phyloP scores from a whole-genome alignment of 1,140 invertebrate species.

The Euglossa dilemma region DNA sequence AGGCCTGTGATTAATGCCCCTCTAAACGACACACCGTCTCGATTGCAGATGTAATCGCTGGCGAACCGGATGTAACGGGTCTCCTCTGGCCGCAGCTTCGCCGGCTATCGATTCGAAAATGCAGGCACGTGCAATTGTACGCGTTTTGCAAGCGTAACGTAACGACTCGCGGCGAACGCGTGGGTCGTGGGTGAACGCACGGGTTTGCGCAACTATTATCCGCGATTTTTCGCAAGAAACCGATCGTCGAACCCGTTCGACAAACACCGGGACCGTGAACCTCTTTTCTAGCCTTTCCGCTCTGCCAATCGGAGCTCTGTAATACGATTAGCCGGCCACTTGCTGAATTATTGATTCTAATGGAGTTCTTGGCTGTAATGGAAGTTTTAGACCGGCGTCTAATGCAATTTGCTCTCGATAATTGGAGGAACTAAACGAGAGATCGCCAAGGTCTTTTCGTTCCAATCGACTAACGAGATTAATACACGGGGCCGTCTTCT shows the following conservation, averaged over 20 bases:
- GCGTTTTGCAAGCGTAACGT: constrained; percentile 50
- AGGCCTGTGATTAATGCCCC: constrained; percentile 22
- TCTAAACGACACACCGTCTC: constrained; percentile 29
- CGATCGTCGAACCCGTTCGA: not conserved
- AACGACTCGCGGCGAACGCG: constrained; percentile 26
- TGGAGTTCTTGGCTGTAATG: not conserved
- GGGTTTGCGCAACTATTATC: constrained; percentile 37
- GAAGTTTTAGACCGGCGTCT: not conserved
- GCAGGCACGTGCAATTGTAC: constrained; percentile 54
- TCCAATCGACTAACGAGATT: not conserved
- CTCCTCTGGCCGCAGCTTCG: not conserved
- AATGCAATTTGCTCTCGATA: not conserved
- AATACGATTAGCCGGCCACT: not conserved
- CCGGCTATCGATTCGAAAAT: constrained; percentile 48
- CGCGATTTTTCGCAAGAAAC: not conserved
- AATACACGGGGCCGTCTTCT: too few relatives aligned
- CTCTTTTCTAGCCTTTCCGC: too few relatives aligned
- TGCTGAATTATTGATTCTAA: constrained; percentile 15
- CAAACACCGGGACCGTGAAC: constrained; percentile 1
- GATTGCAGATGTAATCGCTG: constrained; percentile 43
- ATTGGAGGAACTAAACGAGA: not conserved
- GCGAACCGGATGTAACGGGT: constrained; percentile 54
- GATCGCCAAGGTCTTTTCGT: not conserved
- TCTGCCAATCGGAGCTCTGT: too few relatives aligned
- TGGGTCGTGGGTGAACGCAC: constrained; percentile 49